Conservation (phyloP, 1,140 invertebrate genomes). For the Scaptomyza pallida region DNA sequence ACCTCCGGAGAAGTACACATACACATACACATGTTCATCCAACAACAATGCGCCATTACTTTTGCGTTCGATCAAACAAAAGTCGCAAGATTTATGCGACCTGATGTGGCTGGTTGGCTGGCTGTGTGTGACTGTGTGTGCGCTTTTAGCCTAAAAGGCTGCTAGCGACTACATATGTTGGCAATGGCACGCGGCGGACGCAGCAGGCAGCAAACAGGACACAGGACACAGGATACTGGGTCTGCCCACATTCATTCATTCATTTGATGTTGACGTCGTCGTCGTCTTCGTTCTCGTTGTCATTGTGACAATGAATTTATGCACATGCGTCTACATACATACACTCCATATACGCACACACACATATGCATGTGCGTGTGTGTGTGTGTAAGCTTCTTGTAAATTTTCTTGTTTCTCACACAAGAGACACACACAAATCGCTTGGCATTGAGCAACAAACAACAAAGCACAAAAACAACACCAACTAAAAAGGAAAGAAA, state of each 20-base stretch:
- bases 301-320: conserved; percentile 75
- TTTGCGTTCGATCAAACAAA: conserved; percentile 80
- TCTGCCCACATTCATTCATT: conserved; percentile 48
- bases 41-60: conserved; percentile 75
- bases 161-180: conserved; percentile 60
- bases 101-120: conserved; percentile 18
- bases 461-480: no score
- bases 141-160: conserved; percentile 72
- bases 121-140: conserved; percentile 8
- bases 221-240: conserved; percentile 16
- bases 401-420: conserved; percentile 41
- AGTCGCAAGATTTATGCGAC: conserved; percentile 72
- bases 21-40: no score
- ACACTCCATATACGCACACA: no score
- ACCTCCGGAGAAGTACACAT: conserved; percentile 2
- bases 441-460: not conserved
- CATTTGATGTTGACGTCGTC: conserved; percentile 62
- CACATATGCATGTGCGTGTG: no score
- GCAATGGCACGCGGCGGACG: conserved; percentile 24
- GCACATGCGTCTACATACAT: conserved; percentile 47
- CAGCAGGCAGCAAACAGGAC: conserved; percentile 11
- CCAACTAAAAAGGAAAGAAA: no score
- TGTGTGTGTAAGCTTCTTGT: conserved; percentile 30
- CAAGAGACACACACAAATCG: conserved; percentile 20
- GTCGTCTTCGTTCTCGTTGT: conserved; percentile 32